Evolutionary conservation across 1,140 invertebrate species (phyloP).

Genomic region (Asbolus verrucosus): DNA sequence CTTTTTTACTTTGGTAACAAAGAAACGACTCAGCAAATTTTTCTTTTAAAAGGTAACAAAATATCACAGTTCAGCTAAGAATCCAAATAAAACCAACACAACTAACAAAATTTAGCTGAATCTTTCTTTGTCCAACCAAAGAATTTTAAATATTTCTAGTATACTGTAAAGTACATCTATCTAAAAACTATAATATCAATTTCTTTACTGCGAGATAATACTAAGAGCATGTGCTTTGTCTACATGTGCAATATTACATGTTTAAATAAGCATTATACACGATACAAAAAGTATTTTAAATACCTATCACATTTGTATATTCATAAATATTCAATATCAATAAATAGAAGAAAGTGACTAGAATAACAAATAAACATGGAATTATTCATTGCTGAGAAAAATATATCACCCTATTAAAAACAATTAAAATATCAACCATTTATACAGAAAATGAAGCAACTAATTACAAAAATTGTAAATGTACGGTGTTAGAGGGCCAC

Average conservation of each 20-base stretch:
- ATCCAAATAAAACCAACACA: slow-evolving; percentile 5
- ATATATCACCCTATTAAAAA: slow-evolving; percentile 30
- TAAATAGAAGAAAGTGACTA: slow-evolving; percentile 27
- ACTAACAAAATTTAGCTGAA: slow-evolving; percentile 6
- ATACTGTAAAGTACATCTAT: slow-evolving; percentile 1
- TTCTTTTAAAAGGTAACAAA: slow-evolving; percentile 38
- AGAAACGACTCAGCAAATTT: slow-evolving; percentile 27
- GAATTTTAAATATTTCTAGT: not conserved
- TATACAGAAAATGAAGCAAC: slow-evolving; percentile 34
- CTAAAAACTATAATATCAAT: slow-evolving; percentile 31
- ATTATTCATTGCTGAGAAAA: slow-evolving; percentile 17
- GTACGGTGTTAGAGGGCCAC: slow-evolving; percentile 57
- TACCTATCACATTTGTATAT: slow-evolving; percentile 41
- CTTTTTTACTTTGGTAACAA: not conserved
- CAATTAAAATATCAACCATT: slow-evolving; percentile 10
- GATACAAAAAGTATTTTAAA: slow-evolving; percentile 39
- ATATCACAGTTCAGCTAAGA: slow-evolving; percentile 41
- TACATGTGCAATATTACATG: slow-evolving; percentile 52
- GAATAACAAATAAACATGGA: slow-evolving; percentile 32
- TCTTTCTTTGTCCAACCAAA: not conserved
- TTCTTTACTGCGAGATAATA: no score
- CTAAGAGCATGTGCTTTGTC: slow-evolving; percentile 51
- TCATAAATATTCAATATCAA: slow-evolving; percentile 11
- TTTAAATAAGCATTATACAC: slow-evolving; percentile 34
- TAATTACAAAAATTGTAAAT: slow-evolving; percentile 59